phyloP scores from a whole-genome alignment of 2,113 vertebrate species.

The Gobiocypris rarus region DNA sequence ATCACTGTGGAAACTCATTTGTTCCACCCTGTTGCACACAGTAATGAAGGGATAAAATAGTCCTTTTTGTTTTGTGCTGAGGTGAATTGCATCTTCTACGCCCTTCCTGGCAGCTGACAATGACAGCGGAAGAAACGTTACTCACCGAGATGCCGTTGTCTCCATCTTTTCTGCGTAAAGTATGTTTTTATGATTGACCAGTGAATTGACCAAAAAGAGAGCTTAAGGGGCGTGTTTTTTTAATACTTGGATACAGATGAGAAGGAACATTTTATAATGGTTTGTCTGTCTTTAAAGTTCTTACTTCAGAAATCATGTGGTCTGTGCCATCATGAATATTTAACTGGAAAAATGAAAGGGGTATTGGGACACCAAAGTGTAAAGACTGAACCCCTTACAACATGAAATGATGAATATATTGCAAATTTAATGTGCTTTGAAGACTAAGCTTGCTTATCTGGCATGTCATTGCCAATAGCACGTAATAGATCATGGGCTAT shows the following conservation, averaged over 20 bases:
- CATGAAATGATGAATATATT: neutral
- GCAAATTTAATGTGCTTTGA: neutral
- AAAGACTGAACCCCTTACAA: neutral
- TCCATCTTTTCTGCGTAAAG: neutral
- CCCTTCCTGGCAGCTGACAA: neutral
- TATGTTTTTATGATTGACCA: neutral
- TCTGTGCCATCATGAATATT: neutral
- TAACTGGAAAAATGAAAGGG: neutral
- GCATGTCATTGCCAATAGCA: neutral
- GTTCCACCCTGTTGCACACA: slow-evolving; percentile 52
- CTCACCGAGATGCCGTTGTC: neutral
- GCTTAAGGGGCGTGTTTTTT: neutral
- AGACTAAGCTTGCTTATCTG: neutral
- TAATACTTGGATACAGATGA: neutral
- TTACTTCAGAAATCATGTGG: neutral
- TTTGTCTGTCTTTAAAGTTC: neutral
- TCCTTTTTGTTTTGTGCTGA: slow-evolving; percentile 33
- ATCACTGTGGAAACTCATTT: slow-evolving; percentile 51
- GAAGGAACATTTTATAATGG: neutral
- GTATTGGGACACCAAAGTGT: neutral
- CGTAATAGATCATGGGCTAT: neutral
- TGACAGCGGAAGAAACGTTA: neutral
- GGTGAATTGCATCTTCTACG: slow-evolving; percentile 30
- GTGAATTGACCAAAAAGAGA: neutral
- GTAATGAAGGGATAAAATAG: slow-evolving; percentile 57